Base-by-base conservation (phyloP, 2,113 vertebrate genomes). In the Hyaena hyaena region DNA sequence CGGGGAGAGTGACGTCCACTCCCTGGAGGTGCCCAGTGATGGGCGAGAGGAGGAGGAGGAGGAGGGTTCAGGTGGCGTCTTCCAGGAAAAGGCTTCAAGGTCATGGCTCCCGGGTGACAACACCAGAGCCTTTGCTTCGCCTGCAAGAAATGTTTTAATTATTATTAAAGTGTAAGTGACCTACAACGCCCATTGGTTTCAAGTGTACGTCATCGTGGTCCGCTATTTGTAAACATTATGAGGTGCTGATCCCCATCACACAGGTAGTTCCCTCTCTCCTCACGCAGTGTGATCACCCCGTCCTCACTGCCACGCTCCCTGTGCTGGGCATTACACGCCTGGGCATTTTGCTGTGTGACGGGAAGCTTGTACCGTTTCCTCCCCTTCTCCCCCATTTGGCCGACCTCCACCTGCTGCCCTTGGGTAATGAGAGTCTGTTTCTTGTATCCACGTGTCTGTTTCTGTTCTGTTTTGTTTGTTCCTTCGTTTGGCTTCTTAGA, bases 11-110 rank as follows among this genome's bases (percentile, higher is more conserved):
- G 10, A 0, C 1, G 5, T 2, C 69, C 12, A 1, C 4, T 12
- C 39, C 53, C 35, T 53, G 8, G 8, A 1, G 23, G 4, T 28
- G 9, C 26, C 0, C 0, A 7, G 43, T 0, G 9, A 12, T 14
- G 39, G 48, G 10, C 50, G 2, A 5, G 43, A 83, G 21, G 7
- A 65, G n/a, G n/a, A n/a, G 31, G 8, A 16, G 3, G 50, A 53
- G 21, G 48, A 35, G 0, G 23, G 28, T 2, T 8, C 35, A 23
- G 2, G 21, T 4, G 19, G 1, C 21, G 1, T 17, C 4, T 7
- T 1, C 14, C 15, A 23, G 15, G 26, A 1, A 10, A 39, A 17
- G 2, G 10, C 21, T 21, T n/a, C 15, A 2, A 16, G n/a, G 16
- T 28, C 12, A 35, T 21, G 4, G 26, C 28, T 39, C 23, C 7